Percentiles rank a stretch among this genome's conserved stretches.
Evolutionary conservation across 2,888 invertebrate species (phyloP).

Genomic region (Agrilus mali): DNA sequence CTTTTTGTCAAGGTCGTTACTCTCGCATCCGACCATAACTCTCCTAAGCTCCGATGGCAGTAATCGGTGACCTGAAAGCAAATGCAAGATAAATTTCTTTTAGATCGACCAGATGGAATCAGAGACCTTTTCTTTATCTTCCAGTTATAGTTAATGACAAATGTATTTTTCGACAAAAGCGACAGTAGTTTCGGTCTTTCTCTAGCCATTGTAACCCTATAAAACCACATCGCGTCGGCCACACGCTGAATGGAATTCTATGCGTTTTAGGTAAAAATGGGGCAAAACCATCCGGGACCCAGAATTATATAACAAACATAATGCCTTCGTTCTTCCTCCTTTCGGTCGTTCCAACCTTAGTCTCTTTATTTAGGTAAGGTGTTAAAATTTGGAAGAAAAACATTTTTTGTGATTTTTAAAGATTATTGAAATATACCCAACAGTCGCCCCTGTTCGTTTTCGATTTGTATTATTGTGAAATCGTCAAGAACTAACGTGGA

Average conservation of each 20-base stretch:
- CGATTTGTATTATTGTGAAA: conserved; percentile 1
- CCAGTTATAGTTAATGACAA: conserved; percentile 7
- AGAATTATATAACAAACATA: too few relatives aligned
- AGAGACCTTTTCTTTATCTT: too few relatives aligned
- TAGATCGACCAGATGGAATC: too few relatives aligned
- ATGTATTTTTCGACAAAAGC: conserved; percentile 10
- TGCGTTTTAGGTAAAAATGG: conserved; percentile 9
- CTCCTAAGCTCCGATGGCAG: too few relatives aligned
- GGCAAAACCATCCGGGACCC: conserved; percentile 5
- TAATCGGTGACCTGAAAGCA: too few relatives aligned
- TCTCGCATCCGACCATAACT: too few relatives aligned
- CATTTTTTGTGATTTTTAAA: conserved; percentile 19
- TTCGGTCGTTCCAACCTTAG: neutral
- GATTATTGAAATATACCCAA: conserved; percentile 18
- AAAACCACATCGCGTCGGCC: conserved; percentile 5
- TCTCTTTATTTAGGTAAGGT: conserved; percentile 15
- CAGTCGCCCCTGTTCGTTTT: conserved; percentile 2
- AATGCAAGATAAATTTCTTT: too few relatives aligned
- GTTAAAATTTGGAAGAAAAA: conserved; percentile 17
- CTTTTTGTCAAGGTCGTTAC: too few relatives aligned
- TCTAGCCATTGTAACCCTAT: neutral
- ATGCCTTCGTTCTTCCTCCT: too few relatives aligned
- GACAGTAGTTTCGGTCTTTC: neutral
- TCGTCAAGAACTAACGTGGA: conserved; percentile 1
- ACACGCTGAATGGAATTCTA: conserved; percentile 10